Evolutionary conservation across 2,888 invertebrate genomes (phyloP).

Genomic region (Tetramorium bicarinatum): DNA sequence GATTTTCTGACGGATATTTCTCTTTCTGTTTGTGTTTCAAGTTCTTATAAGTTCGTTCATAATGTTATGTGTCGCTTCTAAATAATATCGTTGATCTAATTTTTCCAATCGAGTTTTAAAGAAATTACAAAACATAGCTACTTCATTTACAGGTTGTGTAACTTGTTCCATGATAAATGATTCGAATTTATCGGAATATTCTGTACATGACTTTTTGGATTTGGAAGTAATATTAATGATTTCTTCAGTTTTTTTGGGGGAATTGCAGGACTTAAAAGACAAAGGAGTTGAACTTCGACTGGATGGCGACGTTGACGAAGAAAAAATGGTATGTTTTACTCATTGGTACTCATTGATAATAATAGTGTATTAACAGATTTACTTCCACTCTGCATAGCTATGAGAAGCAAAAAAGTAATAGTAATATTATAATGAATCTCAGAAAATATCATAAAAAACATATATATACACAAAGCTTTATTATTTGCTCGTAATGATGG

Average conservation of each 20-base stretch:
- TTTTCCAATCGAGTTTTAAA: slow-evolving; percentile 13
- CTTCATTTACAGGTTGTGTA: not conserved
- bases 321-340: not conserved
- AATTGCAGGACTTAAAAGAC: not conserved
- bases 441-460: not conserved
- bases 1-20: not conserved
- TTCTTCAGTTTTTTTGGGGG: not conserved
- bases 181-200: slow-evolving; percentile 2
- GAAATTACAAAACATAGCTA: slow-evolving; percentile 4
- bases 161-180: not conserved
- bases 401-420: not conserved
- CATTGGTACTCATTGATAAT: not conserved
- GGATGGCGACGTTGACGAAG: not conserved
- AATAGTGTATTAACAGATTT: not conserved
- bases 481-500: not conserved
- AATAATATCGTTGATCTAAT: not conserved
- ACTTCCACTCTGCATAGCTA: not conserved
- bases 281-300: not conserved
- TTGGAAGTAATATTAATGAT: not conserved
- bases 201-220: not conserved
- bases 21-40: not conserved
- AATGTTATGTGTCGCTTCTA: slow-evolving; percentile 11
- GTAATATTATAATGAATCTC: not conserved
- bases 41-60: slow-evolving; percentile 3
- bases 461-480: not conserved